phyloP scores from a whole-genome alignment of 2,888 invertebrate genomes.

The Lasioglossum villosulum region DNA sequence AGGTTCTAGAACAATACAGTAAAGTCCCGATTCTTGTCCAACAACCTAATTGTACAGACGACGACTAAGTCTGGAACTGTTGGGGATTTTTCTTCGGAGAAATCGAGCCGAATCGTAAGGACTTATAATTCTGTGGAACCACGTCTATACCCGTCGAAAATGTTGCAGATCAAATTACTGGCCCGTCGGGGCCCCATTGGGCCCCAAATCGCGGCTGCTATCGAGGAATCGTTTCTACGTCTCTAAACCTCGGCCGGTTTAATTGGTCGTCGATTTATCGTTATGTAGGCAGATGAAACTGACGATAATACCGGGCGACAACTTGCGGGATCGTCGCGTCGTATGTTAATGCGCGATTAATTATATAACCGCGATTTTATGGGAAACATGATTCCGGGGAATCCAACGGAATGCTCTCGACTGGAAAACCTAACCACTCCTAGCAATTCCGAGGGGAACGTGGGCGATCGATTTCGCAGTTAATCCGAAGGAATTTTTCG shows the following conservation, averaged over 20 bases:
- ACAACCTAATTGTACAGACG: neutral
- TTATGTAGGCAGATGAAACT: constrained; percentile 33
- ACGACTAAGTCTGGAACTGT: neutral
- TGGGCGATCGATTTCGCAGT: constrained; percentile 4
- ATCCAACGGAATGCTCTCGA: constrained; percentile 7
- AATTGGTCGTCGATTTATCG: constrained; percentile 49
- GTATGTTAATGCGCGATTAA: constrained; percentile 46
- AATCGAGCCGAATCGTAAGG: constrained; percentile 67
- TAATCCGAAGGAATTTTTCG: constrained; percentile 21
- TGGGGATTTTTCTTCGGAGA: constrained; percentile 58
- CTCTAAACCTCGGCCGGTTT: constrained; percentile 54
- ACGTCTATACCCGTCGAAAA: constrained; percentile 55
- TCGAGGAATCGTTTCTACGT: constrained; percentile 42
- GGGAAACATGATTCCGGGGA: constrained; percentile 27
- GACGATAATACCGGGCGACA: constrained; percentile 33
- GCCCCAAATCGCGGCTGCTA: constrained; percentile 32
- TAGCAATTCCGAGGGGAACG: neutral
- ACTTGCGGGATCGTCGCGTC: neutral
- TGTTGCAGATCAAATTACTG: constrained; percentile 65
- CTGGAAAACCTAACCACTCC: neutral
- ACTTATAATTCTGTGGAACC: constrained; percentile 55
- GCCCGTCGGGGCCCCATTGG: constrained; percentile 21
- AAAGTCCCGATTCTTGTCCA: too few species aligned
- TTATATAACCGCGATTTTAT: constrained; percentile 26
- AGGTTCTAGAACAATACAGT: neutral